Evolutionary conservation across 2,113 vertebrate genomes (phyloP).

Genomic region (Bufo gargarizans): DNA sequence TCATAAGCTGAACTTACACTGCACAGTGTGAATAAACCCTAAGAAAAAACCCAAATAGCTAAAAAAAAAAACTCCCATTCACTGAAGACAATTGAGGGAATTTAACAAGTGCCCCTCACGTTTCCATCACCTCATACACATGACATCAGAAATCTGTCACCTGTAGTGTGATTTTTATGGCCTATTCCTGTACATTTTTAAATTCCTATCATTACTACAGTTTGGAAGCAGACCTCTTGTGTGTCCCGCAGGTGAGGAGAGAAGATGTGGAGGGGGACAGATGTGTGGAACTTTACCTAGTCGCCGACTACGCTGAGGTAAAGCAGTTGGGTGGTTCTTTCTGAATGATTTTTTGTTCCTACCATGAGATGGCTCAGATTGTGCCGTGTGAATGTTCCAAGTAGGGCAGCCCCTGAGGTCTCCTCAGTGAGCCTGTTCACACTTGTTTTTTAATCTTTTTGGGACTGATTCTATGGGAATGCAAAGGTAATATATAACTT

Average conservation of each 20-base stretch:
- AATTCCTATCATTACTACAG: constrained; percentile 22
- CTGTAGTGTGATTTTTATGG: neutral
- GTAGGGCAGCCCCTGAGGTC: too few relatives aligned
- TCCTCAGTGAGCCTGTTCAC: too few relatives aligned
- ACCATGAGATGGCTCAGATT: too few relatives aligned
- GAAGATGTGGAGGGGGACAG: constrained; percentile 82
- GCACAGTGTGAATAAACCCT: too few relatives aligned
- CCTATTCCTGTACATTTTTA: constrained; percentile 7
- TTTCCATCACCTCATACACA: neutral
- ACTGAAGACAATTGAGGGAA: neutral
- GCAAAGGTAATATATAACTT: too few relatives aligned
- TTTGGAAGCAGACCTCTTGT: constrained; percentile 39
- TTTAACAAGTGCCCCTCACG: neutral
- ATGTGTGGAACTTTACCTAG: constrained; percentile 93
- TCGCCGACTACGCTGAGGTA: constrained; percentile 95
- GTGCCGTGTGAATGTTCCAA: too few relatives aligned
- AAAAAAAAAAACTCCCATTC: too few relatives aligned
- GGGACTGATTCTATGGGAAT: too few relatives aligned
- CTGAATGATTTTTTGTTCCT: too few relatives aligned
- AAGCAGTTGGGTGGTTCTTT: neutral
- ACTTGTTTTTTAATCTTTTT: too few relatives aligned
- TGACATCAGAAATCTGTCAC: neutral
- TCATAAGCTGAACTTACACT: too few relatives aligned
- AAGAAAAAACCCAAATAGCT: too few relatives aligned
- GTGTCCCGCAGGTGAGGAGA: constrained; percentile 78